phyloP scores from a whole-genome alignment of 2,797 vertebrate species.

The Crocodylus rhombifer region DNA sequence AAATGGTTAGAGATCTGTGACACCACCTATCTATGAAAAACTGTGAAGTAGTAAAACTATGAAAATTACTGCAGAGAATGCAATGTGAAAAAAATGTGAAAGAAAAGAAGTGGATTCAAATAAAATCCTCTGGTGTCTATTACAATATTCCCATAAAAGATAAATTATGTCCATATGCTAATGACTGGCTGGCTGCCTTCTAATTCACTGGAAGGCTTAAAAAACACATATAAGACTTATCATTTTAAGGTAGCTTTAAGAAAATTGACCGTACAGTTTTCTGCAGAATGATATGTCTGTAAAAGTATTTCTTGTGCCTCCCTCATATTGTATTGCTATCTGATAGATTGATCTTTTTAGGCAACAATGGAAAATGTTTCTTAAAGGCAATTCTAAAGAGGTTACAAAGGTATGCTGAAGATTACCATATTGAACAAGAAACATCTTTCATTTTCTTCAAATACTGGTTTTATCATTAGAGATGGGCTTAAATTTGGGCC shows the following conservation, averaged over 20 bases:
- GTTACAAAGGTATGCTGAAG: constrained; percentile 65
- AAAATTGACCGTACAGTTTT: constrained; percentile 52
- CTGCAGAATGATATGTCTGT: constrained; percentile 54
- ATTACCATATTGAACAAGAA: constrained; percentile 47
- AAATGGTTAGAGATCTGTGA: background rate
- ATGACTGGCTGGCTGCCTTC: background rate
- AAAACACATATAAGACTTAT: background rate
- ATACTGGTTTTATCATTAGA: background rate
- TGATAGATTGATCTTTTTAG: constrained; percentile 64
- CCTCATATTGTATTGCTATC: constrained; percentile 41
- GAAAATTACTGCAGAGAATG: background rate
- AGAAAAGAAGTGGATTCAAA: background rate
- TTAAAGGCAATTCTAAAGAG: constrained; percentile 57
- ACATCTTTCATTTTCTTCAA: background rate
- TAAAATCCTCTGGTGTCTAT: background rate
- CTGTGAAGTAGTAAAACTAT: background rate
- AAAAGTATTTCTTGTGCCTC: constrained; percentile 50
- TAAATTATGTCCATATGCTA: background rate
- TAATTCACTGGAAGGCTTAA: background rate
- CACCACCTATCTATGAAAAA: background rate
- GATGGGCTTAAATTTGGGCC: background rate
- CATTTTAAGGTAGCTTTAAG: constrained; percentile 27
- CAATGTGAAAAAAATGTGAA: background rate
- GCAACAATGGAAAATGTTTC: constrained; percentile 49
- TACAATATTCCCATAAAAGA: constrained; percentile 14